Base-by-base conservation (phyloP, 2,888 invertebrate genomes). In the Drosophila flavopinicola region DNA sequence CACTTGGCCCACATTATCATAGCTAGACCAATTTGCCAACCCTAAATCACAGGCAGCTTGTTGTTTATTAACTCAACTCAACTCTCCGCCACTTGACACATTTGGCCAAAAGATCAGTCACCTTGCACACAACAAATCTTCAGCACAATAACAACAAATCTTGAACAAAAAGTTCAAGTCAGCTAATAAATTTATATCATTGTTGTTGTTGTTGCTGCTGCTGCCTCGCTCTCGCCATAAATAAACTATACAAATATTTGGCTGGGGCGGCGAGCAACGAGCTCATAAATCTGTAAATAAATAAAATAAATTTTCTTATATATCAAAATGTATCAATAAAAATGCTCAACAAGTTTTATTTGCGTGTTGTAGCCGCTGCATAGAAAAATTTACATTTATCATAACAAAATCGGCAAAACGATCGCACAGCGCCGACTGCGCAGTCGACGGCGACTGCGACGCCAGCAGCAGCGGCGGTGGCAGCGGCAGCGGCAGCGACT, bases 271-370 rank as follows among this genome's bases (percentile, higher is more conserved):
- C 48, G 29, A 29, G 51, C 64, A 66, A 57, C 85, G 75, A 80
- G 82, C 80, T 84, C 85, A 84, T 80, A 80, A 80, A 80, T 80
- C 82, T 84, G 82, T 80, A 84, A 80, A 80, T 78, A 84, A 80
- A 84, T 80, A 73, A 80, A 75, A 80, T 80, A 80, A 73, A 84
- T 84, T 80, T 75, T 84, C 73, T 64, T 69, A 75, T 69, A 84
- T 84, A 82, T 75, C 85, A 84, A 84, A 79, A 80, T 73, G 85
- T 80, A 79, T 82, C 85, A 82, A 82, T 82, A 82, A 82, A 85
- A 85, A 80, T 84, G 78, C 85, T 82, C 78, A 84, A 80, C 85
- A 84, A 84, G 79, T 84, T 79, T 79, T 79, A 69, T 72, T 72
- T 67, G 72, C 71, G 63, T 65, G 64, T 45, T 20, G 25, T 17